Percentiles rank a stretch among this genome's conserved stretches.
Conservation (phyloP, 2,113 vertebrate species). For the Bucco capensis region DNA sequence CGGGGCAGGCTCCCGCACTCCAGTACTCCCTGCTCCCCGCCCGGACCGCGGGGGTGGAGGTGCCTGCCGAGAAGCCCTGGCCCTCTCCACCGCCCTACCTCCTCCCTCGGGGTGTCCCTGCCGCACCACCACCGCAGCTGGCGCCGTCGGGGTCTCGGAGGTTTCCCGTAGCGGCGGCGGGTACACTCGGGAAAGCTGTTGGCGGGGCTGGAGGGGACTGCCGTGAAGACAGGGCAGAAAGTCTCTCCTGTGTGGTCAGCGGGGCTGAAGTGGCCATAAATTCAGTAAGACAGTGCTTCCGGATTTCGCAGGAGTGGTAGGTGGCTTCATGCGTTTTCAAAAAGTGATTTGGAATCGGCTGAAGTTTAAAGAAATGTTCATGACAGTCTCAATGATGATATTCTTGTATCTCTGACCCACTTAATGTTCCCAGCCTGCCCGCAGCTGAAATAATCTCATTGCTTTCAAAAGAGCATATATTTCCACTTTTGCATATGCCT, state of each 20-base stretch:
- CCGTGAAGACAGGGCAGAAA: too few relatives aligned
- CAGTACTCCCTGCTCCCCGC: neutral
- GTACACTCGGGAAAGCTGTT: neutral
- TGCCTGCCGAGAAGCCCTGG: neutral
- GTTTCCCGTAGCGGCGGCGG: neutral
- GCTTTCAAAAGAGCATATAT: neutral
- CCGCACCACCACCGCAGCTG: neutral
- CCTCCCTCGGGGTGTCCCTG: neutral
- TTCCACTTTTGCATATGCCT: neutral
- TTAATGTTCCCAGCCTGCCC: neutral
- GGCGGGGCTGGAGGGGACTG: neutral
- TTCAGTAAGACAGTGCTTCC: too few relatives aligned
- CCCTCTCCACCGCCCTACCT: neutral
- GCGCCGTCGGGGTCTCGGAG: neutral
- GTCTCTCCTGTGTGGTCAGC: neutral
- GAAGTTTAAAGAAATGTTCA: neutral
- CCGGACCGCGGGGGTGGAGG: neutral
- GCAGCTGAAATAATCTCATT: neutral
- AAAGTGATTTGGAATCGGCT: neutral
- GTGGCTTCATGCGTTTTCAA: neutral
- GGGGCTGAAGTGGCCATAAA: neutral
- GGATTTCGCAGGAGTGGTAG: neutral
- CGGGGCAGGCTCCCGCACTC: neutral
- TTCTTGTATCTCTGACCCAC: neutral
- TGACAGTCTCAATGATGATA: too few relatives aligned